Percentiles rank a stretch among this genome's conserved stretches.
These are phyloP conservation scores for Eleutherodactylus coqui DNA, from an alignment of 2,797 vertebrate species.

Conservation along the genomic window DNA sequence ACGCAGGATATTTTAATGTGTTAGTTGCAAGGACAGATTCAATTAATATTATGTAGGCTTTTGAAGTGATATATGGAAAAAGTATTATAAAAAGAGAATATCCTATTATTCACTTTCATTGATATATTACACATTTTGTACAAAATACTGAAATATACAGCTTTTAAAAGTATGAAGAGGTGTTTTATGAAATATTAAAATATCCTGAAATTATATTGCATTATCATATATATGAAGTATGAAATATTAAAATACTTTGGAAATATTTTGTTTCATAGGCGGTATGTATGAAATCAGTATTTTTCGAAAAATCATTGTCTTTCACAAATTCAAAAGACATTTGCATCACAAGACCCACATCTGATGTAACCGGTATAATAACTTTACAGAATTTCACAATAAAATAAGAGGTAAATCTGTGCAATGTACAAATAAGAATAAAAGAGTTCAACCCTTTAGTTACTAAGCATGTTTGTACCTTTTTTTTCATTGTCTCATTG, in stretches of 20 bases:
- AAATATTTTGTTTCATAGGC: background rate
- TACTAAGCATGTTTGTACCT: too few species aligned
- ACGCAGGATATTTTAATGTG: background rate
- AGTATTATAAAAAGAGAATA: background rate
- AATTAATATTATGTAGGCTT: background rate
- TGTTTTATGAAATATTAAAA: background rate
- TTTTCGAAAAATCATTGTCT: too few species aligned
- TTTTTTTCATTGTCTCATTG: too few species aligned
- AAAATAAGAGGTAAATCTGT: too few species aligned
- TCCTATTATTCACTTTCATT: background rate
- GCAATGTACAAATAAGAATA: too few species aligned
- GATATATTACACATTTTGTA: background rate
- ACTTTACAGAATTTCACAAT: too few species aligned
- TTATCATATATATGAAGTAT: constrained; percentile 16
- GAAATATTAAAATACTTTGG: background rate
- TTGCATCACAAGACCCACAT: too few species aligned
- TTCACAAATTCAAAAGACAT: too few species aligned
- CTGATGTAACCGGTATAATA: too few species aligned
- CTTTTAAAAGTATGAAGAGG: background rate
- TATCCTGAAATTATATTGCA: background rate
- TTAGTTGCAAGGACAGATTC: background rate
- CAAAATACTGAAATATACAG: background rate
- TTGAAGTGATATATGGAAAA: background rate
- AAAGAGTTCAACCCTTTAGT: too few species aligned
- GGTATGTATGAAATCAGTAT: too few species aligned